Evolutionary conservation across 2,888 invertebrate genomes (phyloP).

Genomic region (Gnatocerus cornutus): DNA sequence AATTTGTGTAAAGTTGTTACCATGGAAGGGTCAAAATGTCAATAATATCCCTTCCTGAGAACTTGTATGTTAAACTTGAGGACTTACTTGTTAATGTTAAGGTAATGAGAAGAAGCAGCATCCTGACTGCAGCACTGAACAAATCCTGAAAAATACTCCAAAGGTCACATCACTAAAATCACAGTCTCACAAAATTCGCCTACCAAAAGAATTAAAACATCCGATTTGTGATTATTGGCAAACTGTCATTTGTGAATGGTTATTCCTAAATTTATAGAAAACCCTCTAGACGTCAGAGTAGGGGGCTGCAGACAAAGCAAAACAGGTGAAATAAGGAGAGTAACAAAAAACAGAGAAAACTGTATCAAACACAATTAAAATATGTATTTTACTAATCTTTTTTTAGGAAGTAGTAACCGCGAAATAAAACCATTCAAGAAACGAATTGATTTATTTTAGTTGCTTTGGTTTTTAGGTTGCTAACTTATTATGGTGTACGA

Average conservation of each 20-base stretch:
- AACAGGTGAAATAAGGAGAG: slow-evolving; percentile 54
- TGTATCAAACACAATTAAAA: slow-evolving; percentile 59
- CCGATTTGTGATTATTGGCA: slow-evolving; percentile 53
- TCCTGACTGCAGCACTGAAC: slow-evolving; percentile 58
- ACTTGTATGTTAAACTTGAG: slow-evolving; percentile 17
- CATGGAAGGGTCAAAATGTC: slow-evolving; percentile 30
- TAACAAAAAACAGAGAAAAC: slow-evolving; percentile 60
- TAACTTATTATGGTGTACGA: slow-evolving; percentile 48
- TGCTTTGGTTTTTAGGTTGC: slow-evolving; percentile 55
- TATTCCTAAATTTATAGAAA: slow-evolving; percentile 60
- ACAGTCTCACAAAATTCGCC: slow-evolving; percentile 50
- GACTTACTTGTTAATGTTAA: slow-evolving; percentile 57
- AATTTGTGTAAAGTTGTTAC: neutral
- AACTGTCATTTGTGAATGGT: slow-evolving; percentile 54
- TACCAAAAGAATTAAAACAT: slow-evolving; percentile 59
- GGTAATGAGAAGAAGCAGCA: slow-evolving; percentile 52
- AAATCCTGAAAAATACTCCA: slow-evolving; percentile 50
- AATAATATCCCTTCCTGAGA: slow-evolving; percentile 26
- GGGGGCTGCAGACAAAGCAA: slow-evolving; percentile 34
- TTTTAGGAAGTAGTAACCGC: slow-evolving; percentile 61
- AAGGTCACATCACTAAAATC: slow-evolving; percentile 44
- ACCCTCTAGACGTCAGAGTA: slow-evolving; percentile 33
- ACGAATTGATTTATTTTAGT: slow-evolving; percentile 63
- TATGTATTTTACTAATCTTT: slow-evolving; percentile 56
- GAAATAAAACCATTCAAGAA: slow-evolving; percentile 62